Evolutionary conservation across 2,113 vertebrate genomes (phyloP).

Genomic region (Castor canadensis): DNA sequence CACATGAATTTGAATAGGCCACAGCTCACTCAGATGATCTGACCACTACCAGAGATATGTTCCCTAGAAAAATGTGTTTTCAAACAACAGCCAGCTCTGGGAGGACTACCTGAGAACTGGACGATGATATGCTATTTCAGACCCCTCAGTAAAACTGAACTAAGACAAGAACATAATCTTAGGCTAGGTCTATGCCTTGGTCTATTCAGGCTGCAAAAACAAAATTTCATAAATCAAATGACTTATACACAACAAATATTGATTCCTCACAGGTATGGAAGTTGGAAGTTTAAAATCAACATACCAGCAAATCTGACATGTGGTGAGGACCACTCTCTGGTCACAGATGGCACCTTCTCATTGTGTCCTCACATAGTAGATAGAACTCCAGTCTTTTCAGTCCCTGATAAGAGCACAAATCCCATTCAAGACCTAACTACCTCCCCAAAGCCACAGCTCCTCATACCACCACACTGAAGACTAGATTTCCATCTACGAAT

Average conservation of each 20-base stretch:
- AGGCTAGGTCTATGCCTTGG: neutral
- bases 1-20: neutral
- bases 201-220: neutral
- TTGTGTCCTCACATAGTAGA: neutral
- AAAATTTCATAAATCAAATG: neutral
- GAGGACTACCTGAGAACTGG: neutral
- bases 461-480: neutral
- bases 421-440: neutral
- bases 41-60: neutral
- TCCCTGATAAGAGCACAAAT: neutral
- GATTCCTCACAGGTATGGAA: too few species aligned
- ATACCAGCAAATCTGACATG: neutral
- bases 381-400: neutral
- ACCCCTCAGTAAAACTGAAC: neutral
- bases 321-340: neutral
- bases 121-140: neutral
- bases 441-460: neutral
- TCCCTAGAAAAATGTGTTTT: neutral
- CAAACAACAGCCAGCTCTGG: neutral
- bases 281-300: neutral
- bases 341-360: neutral
- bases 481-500: neutral
- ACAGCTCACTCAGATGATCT: neutral
- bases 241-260: neutral
- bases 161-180: neutral